These are phyloP conservation scores for Brachionus paranguensis DNA, from an alignment of 1,140 invertebrate species.

Conservation along the genomic window DNA sequence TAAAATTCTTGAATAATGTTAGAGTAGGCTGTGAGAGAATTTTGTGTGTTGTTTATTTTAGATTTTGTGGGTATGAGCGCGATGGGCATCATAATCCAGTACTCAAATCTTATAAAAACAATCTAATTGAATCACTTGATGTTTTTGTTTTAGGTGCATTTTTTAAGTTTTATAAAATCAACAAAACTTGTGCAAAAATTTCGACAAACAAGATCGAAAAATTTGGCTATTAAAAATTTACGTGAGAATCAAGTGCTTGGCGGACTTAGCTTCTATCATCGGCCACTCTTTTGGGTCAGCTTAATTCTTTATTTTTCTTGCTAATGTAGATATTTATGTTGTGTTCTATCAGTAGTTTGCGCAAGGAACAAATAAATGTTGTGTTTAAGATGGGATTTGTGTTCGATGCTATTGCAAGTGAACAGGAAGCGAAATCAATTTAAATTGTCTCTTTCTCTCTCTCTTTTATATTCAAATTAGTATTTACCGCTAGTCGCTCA, in stretches of 20 bases:
- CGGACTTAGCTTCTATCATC: not conserved
- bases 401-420: not conserved
- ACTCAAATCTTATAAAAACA: slow-evolving; percentile 9
- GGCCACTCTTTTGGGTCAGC: too few relatives aligned
- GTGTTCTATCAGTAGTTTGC: not conserved
- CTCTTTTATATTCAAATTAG: slow-evolving; percentile 17
- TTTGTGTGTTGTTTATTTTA: not conserved
- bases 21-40: not conserved
- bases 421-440: not conserved
- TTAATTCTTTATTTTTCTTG: too few relatives aligned
- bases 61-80: not conserved
- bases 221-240: not conserved
- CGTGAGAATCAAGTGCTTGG: slow-evolving; percentile 16
- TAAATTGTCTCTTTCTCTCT: not conserved
- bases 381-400: slow-evolving; percentile 31
- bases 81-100: not conserved
- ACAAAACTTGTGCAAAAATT: not conserved
- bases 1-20: slow-evolving; percentile 23
- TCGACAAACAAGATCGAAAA: not conserved
- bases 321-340: too few relatives aligned
- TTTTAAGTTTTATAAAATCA: slow-evolving; percentile 4
- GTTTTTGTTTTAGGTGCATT: slow-evolving; percentile 4
- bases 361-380: slow-evolving; percentile 28
- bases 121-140: not conserved
- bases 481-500: not conserved